A percentile compares a stretch with the other conserved stretches of the same genome.
These are phyloP conservation scores for Anolis apletophallus DNA, from an alignment of 2,797 vertebrate species.

Conservation along the genomic window DNA sequence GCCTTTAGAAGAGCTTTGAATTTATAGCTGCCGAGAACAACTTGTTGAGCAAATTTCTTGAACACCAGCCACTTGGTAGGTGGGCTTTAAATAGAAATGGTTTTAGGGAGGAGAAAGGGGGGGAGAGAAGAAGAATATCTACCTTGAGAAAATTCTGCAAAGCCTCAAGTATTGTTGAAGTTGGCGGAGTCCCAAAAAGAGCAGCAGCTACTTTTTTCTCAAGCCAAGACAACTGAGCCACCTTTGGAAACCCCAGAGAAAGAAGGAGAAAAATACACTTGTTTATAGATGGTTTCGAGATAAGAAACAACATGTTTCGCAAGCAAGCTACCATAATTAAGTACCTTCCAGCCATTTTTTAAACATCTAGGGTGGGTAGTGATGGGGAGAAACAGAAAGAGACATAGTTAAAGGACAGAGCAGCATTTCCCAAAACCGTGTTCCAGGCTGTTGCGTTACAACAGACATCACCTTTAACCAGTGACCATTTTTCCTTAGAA, in stretches of 20 bases:
- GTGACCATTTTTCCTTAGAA: not conserved
- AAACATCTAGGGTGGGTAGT: not conserved
- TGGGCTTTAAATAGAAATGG: slow-evolving; percentile 3
- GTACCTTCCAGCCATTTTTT: not conserved
- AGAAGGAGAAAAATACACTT: not conserved
- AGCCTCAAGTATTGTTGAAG: slow-evolving; percentile 89
- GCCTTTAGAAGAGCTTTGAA: not conserved
- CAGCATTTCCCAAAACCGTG: not conserved
- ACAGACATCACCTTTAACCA: not conserved
- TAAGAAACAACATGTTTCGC: slow-evolving; percentile 36
- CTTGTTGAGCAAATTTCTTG: slow-evolving; percentile 43
- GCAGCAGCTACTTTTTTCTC: slow-evolving; percentile 94
- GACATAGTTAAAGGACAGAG: not conserved
- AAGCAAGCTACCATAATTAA: not conserved
- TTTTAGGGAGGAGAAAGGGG: not conserved
- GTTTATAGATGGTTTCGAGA: slow-evolving; percentile 7
- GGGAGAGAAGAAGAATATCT: slow-evolving; percentile 13
- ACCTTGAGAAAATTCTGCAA: slow-evolving; percentile 94
- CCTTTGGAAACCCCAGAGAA: slow-evolving; percentile 76
- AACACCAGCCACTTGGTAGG: slow-evolving; percentile 29
- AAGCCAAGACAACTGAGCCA: slow-evolving; percentile 94
- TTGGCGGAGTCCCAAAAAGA: slow-evolving; percentile 91
- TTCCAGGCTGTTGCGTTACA: not conserved
- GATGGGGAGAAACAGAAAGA: not conserved
- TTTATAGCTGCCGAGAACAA: slow-evolving; percentile 27